Evolutionary conservation across 2,797 vertebrate species (phyloP).

Genomic region (Pangasius krempfi): DNA sequence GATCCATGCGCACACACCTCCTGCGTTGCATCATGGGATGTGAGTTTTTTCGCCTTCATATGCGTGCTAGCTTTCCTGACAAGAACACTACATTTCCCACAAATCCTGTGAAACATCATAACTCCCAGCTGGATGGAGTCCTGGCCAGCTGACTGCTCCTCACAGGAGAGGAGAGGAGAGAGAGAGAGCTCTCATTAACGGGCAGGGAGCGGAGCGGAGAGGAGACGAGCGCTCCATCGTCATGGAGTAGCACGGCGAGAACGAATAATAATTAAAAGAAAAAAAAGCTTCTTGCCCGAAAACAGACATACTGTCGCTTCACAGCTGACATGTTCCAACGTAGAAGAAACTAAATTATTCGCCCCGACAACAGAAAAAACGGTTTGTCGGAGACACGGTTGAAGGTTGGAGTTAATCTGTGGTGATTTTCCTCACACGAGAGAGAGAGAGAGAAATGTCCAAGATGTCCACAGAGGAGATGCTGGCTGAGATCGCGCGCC

Average conservation of each 20-base stretch:
- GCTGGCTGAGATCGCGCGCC: constrained; percentile 83
- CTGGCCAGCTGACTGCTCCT: constrained; percentile 16
- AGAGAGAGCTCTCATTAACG: constrained; percentile 25
- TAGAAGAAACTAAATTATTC: constrained; percentile 68
- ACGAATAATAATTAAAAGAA: neutral
- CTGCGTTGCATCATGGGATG: constrained; percentile 25
- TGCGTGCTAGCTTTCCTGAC: accelerated
- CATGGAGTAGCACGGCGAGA: constrained; percentile 23
- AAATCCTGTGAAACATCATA: neutral
- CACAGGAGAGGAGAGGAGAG: neutral
- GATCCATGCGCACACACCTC: neutral
- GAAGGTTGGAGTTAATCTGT: neutral
- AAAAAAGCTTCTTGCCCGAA: constrained; percentile 15
- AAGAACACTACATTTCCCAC: constrained; percentile 37
- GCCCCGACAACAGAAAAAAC: constrained; percentile 45
- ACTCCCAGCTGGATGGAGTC: constrained; percentile 19
- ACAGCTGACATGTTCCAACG: constrained; percentile 72
- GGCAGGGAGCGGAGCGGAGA: constrained; percentile 27
- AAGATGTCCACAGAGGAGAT: constrained; percentile 75
- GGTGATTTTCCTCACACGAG: neutral
- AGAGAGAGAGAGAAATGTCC: too few species aligned
- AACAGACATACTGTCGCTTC: constrained; percentile 1
- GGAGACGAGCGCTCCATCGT: neutral
- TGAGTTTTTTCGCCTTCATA: neutral
- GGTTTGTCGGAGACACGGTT: constrained; percentile 33